These are phyloP conservation scores for Opisthograptis luteolata DNA, from an alignment of 2,888 invertebrate genomes.

Conservation along the genomic window DNA sequence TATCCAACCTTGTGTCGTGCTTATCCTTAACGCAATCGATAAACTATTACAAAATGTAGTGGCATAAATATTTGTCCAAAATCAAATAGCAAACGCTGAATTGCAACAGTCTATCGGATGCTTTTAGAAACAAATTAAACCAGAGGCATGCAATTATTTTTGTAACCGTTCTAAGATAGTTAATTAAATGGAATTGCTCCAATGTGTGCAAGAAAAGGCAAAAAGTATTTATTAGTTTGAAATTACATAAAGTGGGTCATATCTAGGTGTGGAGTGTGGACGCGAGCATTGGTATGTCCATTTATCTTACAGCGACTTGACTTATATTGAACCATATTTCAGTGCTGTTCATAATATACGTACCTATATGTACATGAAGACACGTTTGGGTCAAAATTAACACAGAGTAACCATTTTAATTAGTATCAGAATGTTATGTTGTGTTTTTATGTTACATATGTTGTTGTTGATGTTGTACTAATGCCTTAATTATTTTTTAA, in stretches of 20 bases:
- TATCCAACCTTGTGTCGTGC: constrained; percentile 1
- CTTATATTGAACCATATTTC: not conserved
- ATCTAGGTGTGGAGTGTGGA: not conserved
- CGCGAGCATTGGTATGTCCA: constrained; percentile 4
- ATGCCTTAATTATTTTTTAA: not conserved
- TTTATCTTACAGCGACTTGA: not conserved
- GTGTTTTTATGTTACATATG: too few relatives aligned
- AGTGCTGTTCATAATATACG: too few relatives aligned
- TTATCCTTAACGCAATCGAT: constrained; percentile 9
- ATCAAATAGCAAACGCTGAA: constrained; percentile 17
- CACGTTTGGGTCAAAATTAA: not conserved
- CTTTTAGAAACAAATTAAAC: constrained; percentile 25
- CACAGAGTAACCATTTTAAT: not conserved
- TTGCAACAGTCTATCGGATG: constrained; percentile 26
- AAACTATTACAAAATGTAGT: constrained; percentile 5
- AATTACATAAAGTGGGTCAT: constrained; percentile 5
- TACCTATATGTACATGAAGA: not conserved
- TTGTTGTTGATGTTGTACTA: not conserved
- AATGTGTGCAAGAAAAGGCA: constrained; percentile 26
- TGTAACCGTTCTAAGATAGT: constrained; percentile 28
- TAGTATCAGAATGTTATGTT: too few relatives aligned
- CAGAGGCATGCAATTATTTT: constrained; percentile 30
- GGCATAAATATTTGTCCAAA: not conserved
- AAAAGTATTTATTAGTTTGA: constrained; percentile 23
- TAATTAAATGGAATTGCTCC: constrained; percentile 36